Evolutionary conservation across 92 coral and sea anemone genomes (phyloP), one percentile per base, ranked within the genome.

Genomic region (Palythoa grandis): DNA sequence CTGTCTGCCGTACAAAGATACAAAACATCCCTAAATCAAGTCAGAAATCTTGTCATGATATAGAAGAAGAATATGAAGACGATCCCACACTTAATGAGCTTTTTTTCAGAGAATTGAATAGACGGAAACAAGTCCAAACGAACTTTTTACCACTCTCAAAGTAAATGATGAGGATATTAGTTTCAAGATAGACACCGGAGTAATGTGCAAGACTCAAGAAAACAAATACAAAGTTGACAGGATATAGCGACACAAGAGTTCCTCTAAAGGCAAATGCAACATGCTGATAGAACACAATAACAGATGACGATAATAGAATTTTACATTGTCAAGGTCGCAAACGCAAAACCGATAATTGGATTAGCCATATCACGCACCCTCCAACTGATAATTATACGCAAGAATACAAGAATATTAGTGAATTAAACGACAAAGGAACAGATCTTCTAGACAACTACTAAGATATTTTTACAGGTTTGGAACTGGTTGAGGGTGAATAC

Each of bases 391-490:
- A 71, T 0, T 71, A 71, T 68, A 68, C 72, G 35, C 35, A 29
- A 29, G 35, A 29, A 29, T 29, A 68, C 20, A 52, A 1, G 1
- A 13, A 52, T 12, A 13, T 52, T 2, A 52, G 56, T 52, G 56
- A 52, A 52, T 52, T 52, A 2, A 52, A 52, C 2, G 13, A 13
- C 56, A 52, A 52, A 52, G 56, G 56, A 52, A 52, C 56, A 68
- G 72, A 68, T 68, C n/a, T 68, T 10, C 7, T 19, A 10, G n/a
- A 13, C n/a, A 29, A 68, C 14, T 68, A 68, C 39, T 8, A 68
- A 68, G 90, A 90, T 60, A 90, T 89, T 7, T 89, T 89, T 52
- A 80, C 47, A 3, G 92, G 92, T 12, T 39, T 89, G 29, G 90
- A 90, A 25, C 77, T 70, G 40, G 87, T 69, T 72, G 52, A 58